Evolutionary conservation across 2,888 invertebrate species (phyloP).

Genomic region (Caenorhabditis sp.): DNA sequence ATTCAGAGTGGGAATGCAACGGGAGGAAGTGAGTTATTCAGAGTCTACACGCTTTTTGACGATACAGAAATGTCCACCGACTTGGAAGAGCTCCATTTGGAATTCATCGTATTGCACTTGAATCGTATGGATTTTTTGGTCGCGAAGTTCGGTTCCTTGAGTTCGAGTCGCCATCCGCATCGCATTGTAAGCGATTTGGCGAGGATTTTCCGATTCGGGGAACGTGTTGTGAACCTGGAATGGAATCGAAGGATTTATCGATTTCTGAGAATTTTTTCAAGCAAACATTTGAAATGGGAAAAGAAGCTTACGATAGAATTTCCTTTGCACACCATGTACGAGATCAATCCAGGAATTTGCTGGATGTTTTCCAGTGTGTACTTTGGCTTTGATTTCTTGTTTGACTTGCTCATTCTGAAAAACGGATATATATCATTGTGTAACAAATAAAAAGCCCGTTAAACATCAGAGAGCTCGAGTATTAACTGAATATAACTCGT

Average conservation of each 20-base stretch:
- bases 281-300: not conserved
- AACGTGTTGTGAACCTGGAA: conserved; percentile 60
- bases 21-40: conserved; percentile 5
- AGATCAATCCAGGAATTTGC: conserved; percentile 49
- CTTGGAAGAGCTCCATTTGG: conserved; percentile 57
- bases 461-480: not conserved
- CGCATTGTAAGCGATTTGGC: conserved; percentile 58
- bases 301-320: conserved; percentile 50
- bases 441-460: not conserved
- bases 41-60: conserved; percentile 55
- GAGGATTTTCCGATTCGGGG: conserved; percentile 48
- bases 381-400: conserved; percentile 49
- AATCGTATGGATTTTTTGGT: conserved; percentile 44
- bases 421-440: not conserved
- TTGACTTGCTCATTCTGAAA: conserved; percentile 53
- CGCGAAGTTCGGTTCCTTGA: conserved; percentile 43
- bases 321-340: conserved; percentile 54
- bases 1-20: conserved; percentile 16
- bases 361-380: conserved; percentile 42
- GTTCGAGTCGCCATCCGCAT: conserved; percentile 58
- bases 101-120: conserved; percentile 63
- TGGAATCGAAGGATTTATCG: no score
- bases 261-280: no score
- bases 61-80: conserved; percentile 50
- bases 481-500: not conserved